Base-by-base conservation (phyloP, 2,888 invertebrate genomes). In the Limnephilus rhombicus region DNA sequence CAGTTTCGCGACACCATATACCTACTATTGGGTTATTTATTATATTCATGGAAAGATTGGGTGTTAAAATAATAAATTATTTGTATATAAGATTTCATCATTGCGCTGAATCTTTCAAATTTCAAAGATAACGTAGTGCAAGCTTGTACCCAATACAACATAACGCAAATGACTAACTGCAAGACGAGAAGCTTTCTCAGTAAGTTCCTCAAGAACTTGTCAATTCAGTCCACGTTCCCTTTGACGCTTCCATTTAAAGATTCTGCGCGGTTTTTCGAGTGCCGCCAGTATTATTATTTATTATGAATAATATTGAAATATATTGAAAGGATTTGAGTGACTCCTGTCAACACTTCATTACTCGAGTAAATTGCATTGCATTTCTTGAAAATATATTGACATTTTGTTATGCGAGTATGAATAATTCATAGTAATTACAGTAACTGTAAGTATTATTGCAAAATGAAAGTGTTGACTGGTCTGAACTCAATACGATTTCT, bases 201-300 rank as follows among this genome's bases (percentile, higher is more conserved):
- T 37, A 83, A 34, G 37, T 15, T 37, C 24, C 83, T 83, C 83
- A 34, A 83, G 83, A 37, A 34, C 83, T 83, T 83, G 83, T 83
- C 83, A 83, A 83, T 83, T 15, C 83, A 11, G 83, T 37, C 37
- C 83, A 83, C 83, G 83, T 83, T 83, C 34, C 3, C 37, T 37
- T 83, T 83, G 83, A 83, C 24, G 37, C 83, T 37, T 37, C 37
- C 83, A 83, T 37, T 83, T 68, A 68, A 68, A 68, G 24, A 15
- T 82, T 34, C 18, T 31, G 82, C 18, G 5, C 82, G 18, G 13
- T 82, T 29, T 31, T 82, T 82, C 68, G 24, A 68, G 68, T 68
- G 68, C 24, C 68, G 68, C 68, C 68, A 24, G 7, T 24, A 68
- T 68, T 68, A 68, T 24, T 68, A 68, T 9, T 68, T 68, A 68